Evolutionary conservation across 2,888 invertebrate species (phyloP).

Genomic region (Tenthredo scrophulariae): DNA sequence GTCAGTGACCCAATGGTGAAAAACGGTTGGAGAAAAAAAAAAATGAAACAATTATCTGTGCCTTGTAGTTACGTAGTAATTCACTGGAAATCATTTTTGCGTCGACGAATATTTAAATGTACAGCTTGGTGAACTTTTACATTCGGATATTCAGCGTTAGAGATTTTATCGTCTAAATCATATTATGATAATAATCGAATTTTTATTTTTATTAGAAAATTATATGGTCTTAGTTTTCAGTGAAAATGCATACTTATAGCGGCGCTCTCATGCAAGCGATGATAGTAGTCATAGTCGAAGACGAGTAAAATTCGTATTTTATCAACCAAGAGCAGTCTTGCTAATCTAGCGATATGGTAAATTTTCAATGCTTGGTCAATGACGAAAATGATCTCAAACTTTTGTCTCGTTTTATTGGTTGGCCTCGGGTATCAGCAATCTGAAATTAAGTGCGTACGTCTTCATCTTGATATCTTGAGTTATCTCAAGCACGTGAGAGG

Average conservation of each 20-base stretch:
- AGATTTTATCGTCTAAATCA: too few species aligned
- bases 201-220: background rate
- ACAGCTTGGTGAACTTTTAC: too few species aligned
- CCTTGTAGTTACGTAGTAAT: background rate
- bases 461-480: conserved; percentile 43
- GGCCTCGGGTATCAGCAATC: conserved; percentile 36
- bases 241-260: background rate
- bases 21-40: conserved; percentile 26
- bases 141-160: too few species aligned
- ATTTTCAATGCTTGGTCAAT: background rate
- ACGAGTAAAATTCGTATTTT: background rate
- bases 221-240: background rate
- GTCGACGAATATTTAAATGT: background rate
- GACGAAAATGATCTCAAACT: background rate
- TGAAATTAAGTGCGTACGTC: conserved; percentile 44
- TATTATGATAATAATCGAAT: background rate
- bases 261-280: background rate
- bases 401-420: background rate
- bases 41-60: background rate
- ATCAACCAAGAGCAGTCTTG: background rate
- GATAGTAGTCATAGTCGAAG: background rate
- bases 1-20: conserved; percentile 31
- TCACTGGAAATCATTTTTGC: background rate
- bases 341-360: background rate
- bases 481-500: conserved; percentile 35